These are phyloP conservation scores for Seira ritae DNA, from an alignment of 2,888 invertebrate genomes.

Conservation along the genomic window DNA sequence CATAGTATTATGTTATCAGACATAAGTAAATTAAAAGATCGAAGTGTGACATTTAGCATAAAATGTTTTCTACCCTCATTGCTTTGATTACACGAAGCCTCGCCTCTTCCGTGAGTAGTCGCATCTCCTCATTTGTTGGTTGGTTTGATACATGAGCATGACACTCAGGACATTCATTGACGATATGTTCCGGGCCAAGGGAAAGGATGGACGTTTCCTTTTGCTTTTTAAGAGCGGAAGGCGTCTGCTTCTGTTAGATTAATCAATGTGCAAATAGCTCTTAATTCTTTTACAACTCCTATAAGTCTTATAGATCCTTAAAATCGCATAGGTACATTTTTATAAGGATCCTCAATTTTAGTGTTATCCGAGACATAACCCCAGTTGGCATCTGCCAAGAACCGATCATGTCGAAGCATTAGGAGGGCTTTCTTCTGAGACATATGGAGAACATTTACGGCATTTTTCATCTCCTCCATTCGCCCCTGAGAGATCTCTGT, in stretches of 20 bases:
- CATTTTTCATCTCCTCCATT: constrained; percentile 80
- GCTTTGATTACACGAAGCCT: constrained; percentile 80
- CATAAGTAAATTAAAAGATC: background rate
- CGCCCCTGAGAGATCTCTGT: constrained; percentile 78
- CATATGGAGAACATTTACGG: constrained; percentile 78
- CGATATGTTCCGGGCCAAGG: constrained; percentile 34
- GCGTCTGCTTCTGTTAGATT: background rate
- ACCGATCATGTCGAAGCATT: constrained; percentile 81
- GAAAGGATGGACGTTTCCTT: constrained; percentile 52
- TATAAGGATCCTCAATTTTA: constrained; percentile 80
- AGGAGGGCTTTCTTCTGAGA: constrained; percentile 78
- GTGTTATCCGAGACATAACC: constrained; percentile 79
- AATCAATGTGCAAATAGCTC: background rate
- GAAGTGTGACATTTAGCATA: background rate
- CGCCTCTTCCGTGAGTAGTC: constrained; percentile 80
- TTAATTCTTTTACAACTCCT: background rate
- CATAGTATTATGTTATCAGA: background rate
- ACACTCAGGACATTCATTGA: constrained; percentile 64
- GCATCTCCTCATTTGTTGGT: constrained; percentile 80
- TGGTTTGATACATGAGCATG: constrained; percentile 77
- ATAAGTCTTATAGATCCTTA: background rate
- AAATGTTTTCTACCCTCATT: constrained; percentile 76
- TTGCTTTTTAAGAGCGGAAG: constrained; percentile 3
- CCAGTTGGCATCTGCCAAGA: constrained; percentile 82
- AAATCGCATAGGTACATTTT: too few relatives aligned